Evolutionary conservation across 1,140 invertebrate genomes (phyloP).

Genomic region (Oncopeltus fasciatus): DNA sequence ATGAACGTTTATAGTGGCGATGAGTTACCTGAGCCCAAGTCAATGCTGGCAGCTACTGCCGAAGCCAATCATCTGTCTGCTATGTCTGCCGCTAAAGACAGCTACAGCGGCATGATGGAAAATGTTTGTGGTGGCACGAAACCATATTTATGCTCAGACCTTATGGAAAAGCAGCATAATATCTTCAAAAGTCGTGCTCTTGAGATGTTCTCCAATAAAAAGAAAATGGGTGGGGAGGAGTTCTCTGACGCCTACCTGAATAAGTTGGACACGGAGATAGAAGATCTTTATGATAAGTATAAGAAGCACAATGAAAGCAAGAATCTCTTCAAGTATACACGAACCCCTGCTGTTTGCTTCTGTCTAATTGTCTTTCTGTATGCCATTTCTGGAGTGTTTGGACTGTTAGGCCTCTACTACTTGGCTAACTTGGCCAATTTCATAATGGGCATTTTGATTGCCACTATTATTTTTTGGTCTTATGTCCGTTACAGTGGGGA

Average conservation of each 20-base stretch:
- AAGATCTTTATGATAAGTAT: slow-evolving; percentile 70
- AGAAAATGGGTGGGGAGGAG: slow-evolving; percentile 92
- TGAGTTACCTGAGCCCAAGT: slow-evolving; percentile 94
- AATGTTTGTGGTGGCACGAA: slow-evolving; percentile 73
- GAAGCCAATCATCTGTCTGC: slow-evolving; percentile 95
- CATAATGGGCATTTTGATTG: slow-evolving; percentile 66
- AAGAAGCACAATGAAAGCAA: slow-evolving; percentile 88
- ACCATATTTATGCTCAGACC: slow-evolving; percentile 70
- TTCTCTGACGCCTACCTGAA: slow-evolving; percentile 71
- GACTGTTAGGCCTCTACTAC: slow-evolving; percentile 68
- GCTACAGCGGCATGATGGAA: slow-evolving; percentile 84
- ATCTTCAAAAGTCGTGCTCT: slow-evolving; percentile 60
- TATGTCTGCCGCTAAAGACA: slow-evolving; percentile 85
- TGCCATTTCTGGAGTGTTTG: slow-evolving; percentile 69
- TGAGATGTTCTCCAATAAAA: slow-evolving; percentile 59
- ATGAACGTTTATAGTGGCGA: slow-evolving; percentile 93
- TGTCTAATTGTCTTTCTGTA: slow-evolving; percentile 71
- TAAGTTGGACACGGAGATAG: slow-evolving; percentile 67
- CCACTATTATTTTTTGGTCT: slow-evolving; percentile 73
- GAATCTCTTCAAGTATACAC: slow-evolving; percentile 89
- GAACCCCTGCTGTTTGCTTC: slow-evolving; percentile 88
- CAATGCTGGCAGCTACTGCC: slow-evolving; percentile 94
- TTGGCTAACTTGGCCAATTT: slow-evolving; percentile 79
- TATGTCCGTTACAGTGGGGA: slow-evolving; percentile 90
- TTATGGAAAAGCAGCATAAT: slow-evolving; percentile 68